Conservation (phyloP, 2,888 invertebrate genomes). For the Tethea ocularis region DNA sequence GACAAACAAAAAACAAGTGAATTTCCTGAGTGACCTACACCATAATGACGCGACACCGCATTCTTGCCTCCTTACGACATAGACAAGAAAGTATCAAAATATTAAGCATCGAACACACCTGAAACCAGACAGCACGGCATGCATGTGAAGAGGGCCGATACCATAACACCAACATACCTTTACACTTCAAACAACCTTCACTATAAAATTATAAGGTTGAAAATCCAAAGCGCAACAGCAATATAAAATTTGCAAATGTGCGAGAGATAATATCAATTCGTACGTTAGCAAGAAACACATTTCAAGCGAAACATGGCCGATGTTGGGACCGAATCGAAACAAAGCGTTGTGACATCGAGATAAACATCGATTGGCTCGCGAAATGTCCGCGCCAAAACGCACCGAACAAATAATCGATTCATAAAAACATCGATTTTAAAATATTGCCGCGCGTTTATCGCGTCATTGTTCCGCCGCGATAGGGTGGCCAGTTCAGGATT, state of each 20-base stretch:
- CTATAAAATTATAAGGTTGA: slow-evolving; percentile 35
- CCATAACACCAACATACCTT: slow-evolving; percentile 37
- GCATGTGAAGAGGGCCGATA: slow-evolving; percentile 73
- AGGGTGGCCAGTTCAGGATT: slow-evolving; percentile 56
- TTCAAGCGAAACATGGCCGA: slow-evolving; percentile 80
- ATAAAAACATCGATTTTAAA: slow-evolving; percentile 83
- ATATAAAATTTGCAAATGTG: slow-evolving; percentile 59
- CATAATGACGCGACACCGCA: slow-evolving; percentile 54
- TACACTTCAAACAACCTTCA: slow-evolving; percentile 33
- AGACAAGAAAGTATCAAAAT: slow-evolving; percentile 81
- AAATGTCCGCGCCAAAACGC: slow-evolving; percentile 79
- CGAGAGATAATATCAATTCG: slow-evolving; percentile 73
- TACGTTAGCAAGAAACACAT: slow-evolving; percentile 83
- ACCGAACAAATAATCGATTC: slow-evolving; percentile 83
- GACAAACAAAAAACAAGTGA: slow-evolving; percentile 38
- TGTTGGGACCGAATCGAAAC: slow-evolving; percentile 79
- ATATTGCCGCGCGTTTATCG: slow-evolving; percentile 74
- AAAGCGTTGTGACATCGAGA: slow-evolving; percentile 81
- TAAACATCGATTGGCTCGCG: slow-evolving; percentile 78
- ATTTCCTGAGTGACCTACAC: slow-evolving; percentile 42
- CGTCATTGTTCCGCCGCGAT: slow-evolving; percentile 70
- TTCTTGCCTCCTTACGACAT: slow-evolving; percentile 52
- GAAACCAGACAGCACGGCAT: slow-evolving; percentile 73
- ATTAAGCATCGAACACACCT: slow-evolving; percentile 79
- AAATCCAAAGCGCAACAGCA: slow-evolving; percentile 42